A percentile compares a stretch with the other conserved stretches of the same genome.
Evolutionary conservation across 1,140 invertebrate genomes (phyloP).

Genomic region (Sinonovacula constricta): DNA sequence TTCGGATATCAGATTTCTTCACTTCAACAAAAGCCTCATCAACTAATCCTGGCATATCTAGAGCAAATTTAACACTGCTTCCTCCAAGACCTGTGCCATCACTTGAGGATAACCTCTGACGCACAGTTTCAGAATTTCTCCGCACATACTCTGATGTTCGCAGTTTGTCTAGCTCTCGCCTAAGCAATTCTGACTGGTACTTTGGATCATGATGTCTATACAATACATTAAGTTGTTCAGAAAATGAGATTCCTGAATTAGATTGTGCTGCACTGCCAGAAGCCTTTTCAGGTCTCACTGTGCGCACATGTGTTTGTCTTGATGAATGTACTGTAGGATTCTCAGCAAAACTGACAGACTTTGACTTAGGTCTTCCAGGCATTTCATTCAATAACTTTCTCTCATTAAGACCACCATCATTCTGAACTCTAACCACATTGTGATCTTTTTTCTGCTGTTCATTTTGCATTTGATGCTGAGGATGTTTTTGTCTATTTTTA

Average conservation of each 20-base stretch:
- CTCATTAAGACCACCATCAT: background rate
- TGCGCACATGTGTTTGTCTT: background rate
- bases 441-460: no score
- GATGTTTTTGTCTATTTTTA: background rate
- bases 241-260: no score
- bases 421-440: background rate
- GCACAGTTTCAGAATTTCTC: constrained; percentile 42
- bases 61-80: no score
- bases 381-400: background rate
- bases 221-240: no score
- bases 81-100: no score
- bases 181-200: constrained; percentile 39
- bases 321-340: background rate
- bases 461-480: no score
- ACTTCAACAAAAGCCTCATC: no score
- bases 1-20: no score
- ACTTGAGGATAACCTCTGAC: constrained; percentile 10
- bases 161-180: constrained; percentile 34
- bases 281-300: background rate
- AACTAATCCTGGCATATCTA: no score
- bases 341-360: background rate
- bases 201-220: constrained; percentile 40
- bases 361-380: background rate
- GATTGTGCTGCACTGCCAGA: background rate
- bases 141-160: constrained; percentile 33